phyloP scores from a whole-genome alignment of 2,888 invertebrate genomes.

The Drosophila robusta region DNA sequence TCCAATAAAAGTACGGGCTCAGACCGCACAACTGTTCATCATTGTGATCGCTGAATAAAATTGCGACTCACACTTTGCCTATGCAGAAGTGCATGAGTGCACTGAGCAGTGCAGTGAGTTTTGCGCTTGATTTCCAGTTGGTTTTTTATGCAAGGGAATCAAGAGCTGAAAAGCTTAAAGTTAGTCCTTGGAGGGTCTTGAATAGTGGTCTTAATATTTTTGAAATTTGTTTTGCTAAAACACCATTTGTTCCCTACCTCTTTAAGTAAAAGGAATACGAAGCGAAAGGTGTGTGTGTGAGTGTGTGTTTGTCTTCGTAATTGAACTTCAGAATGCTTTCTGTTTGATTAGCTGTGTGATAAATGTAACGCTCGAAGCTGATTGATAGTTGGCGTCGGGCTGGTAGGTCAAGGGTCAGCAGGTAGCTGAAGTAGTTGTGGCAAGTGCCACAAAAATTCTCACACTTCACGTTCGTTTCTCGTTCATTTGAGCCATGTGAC shows the following conservation, averaged over 20 bases:
- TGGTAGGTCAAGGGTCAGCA: neutral
- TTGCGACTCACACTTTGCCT: too few relatives aligned
- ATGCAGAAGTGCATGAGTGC: too few relatives aligned
- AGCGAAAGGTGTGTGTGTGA: too few relatives aligned
- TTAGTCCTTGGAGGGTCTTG: neutral
- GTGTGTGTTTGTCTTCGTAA: slow-evolving; percentile 19
- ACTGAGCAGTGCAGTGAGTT: too few relatives aligned
- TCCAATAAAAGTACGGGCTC: too few relatives aligned
- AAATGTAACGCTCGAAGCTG: slow-evolving; percentile 50
- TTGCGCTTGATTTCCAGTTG: neutral
- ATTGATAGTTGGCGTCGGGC: slow-evolving; percentile 58
- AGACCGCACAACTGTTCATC: too few relatives aligned
- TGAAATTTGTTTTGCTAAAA: neutral
- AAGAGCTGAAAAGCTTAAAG: neutral
- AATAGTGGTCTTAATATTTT: neutral
- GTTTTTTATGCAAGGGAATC: neutral
- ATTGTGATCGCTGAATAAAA: too few relatives aligned
- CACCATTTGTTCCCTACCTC: slow-evolving; percentile 6
- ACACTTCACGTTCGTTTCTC: slow-evolving; percentile 2
- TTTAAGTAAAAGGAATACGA: neutral
- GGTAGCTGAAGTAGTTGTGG: neutral
- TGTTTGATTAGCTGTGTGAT: slow-evolving; percentile 57
- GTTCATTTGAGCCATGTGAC: slow-evolving; percentile 1
- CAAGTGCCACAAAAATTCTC: slow-evolving; percentile 10
- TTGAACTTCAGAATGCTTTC: slow-evolving; percentile 58